Base-by-base conservation (phyloP, 2,888 invertebrate species). In the Mesorhabditis belari region DNA sequence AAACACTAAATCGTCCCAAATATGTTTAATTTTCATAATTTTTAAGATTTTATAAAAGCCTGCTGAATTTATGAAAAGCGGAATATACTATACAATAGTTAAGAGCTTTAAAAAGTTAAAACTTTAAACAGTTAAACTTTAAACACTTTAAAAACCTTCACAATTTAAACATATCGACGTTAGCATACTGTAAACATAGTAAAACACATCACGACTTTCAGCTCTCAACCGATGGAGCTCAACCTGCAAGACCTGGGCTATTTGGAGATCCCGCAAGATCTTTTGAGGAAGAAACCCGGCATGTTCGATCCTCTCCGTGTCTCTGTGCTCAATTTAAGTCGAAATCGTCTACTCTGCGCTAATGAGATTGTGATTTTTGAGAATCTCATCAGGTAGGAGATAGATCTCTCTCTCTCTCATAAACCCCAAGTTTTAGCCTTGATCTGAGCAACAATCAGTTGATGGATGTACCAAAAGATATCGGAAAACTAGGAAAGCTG, bases 361-460 rank as follows among this genome's bases (percentile, higher is more conserved):
- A 24, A 58, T 17, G 69, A 66, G 6, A 26, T 74, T 4, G 9
- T 52, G 1, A 61, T 59, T 19, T 74, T 74, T 54, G 29, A 35
- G 1, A 72, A 70, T 57, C 63, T 74, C 28, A 58, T 64, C 17
- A 61, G 62, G 58, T 62, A 44, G 54, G 61, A 9, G n/a, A 5
- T 26, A 17, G 17, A 21, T 9, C 25, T 5, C 4, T 55, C 5
- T 21, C 21, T 49, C 27, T 12, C 52, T 25, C 23, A 56, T 44
- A 12, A 27, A 50, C 17, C 19, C 25, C 5, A 12, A 26, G 26
- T 62, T 68, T 12, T 59, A 70, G 67, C 55, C 70, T 65, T 65
- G 77, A 73, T 59, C 69, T 71, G 24, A 92, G 92, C 81, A 89
- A 89, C 79, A 95, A 93, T 82, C 87, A 88, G 56, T 83, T 95